phyloP scores from a whole-genome alignment of 2,888 invertebrate genomes.

The Amiota communis region DNA sequence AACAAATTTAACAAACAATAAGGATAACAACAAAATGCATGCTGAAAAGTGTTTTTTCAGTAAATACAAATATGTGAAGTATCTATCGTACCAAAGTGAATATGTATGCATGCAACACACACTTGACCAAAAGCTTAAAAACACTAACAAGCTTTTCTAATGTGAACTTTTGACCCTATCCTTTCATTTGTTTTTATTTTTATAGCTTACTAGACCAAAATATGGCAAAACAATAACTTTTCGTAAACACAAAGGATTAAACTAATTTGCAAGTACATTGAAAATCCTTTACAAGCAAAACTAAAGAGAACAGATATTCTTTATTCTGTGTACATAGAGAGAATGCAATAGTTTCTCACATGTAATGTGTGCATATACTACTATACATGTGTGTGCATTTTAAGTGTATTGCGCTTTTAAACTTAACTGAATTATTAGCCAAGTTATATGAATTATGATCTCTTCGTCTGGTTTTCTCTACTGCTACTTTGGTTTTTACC shows the following conservation, averaged over 20 bases:
- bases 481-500: conserved; percentile 20
- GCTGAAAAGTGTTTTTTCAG: conserved; percentile 26
- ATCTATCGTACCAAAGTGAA: background rate
- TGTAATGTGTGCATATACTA: too few species aligned
- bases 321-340: background rate
- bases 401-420: conserved; percentile 57
- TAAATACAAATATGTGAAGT: conserved; percentile 18
- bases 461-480: conserved; percentile 56
- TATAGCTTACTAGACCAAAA: background rate
- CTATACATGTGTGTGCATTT: conserved; percentile 19
- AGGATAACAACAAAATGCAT: background rate
- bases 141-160: conserved; percentile 2
- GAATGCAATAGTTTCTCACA: background rate
- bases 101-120: too few species aligned
- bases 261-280: conserved; percentile 62
- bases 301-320: conserved; percentile 27
- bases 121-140: conserved; percentile 22
- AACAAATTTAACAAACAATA: background rate
- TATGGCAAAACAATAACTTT: conserved; percentile 32
- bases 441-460: conserved; percentile 65
- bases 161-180: too few species aligned
- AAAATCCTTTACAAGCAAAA: conserved; percentile 54
- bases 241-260: conserved; percentile 50
- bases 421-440: conserved; percentile 66
- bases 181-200: too few species aligned